Percentiles rank a stretch among this genome's conserved stretches.
Evolutionary conservation across 1,140 invertebrate species (phyloP).

Genomic region (Drosophila pseudoananassae): DNA sequence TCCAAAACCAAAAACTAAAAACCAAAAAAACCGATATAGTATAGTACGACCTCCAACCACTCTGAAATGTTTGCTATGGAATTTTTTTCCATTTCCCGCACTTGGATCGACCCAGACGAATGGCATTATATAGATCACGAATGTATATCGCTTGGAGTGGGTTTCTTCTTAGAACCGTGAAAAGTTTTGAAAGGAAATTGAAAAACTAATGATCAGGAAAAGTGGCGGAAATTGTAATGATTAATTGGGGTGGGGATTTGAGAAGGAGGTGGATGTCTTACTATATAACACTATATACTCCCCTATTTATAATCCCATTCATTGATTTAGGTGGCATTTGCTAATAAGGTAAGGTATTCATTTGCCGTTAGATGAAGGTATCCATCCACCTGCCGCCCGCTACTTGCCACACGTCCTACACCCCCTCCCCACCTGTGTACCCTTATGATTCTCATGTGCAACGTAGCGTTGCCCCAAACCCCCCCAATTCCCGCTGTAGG

Average conservation of each 20-base stretch:
- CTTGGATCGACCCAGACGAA: background rate
- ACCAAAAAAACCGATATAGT: background rate
- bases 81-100: slow-evolving; percentile 36
- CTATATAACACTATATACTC: too few relatives aligned
- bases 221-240: background rate
- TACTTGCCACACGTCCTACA: background rate
- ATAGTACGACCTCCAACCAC: slow-evolving; percentile 15
- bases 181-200: background rate
- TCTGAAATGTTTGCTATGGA: slow-evolving; percentile 22
- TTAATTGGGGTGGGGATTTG: background rate
- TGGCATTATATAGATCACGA: slow-evolving; percentile 11
- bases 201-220: background rate
- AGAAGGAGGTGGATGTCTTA: too few relatives aligned
- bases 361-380: slow-evolving; percentile 26
- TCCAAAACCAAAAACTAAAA: slow-evolving; percentile 8
- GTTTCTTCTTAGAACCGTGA: slow-evolving; percentile 4
- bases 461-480: slow-evolving; percentile 42
- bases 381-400: background rate
- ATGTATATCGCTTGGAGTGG: background rate
- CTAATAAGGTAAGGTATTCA: slow-evolving; percentile 47
- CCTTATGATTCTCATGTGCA: slow-evolving; percentile 43
- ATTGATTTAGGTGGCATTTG: slow-evolving; percentile 17
- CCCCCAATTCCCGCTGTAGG: background rate
- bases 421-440: background rate
- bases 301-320: too few relatives aligned